Percentiles rank a stretch among this genome's conserved stretches.
Conservation (phyloP, 2,113 vertebrate species). For the Lynx canadensis region DNA sequence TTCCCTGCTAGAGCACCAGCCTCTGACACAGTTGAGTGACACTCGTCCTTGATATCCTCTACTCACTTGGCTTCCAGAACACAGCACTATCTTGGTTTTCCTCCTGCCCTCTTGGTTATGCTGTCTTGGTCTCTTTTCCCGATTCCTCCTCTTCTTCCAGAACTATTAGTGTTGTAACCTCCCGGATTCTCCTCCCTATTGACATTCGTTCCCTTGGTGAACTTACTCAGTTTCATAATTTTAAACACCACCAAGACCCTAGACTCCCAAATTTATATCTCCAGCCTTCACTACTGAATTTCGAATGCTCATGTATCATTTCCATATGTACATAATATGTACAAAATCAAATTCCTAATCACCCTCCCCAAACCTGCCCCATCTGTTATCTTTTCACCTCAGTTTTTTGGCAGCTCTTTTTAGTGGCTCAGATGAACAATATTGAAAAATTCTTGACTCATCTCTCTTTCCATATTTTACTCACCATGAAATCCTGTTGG, state of each 20-base stretch:
- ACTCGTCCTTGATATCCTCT: neutral
- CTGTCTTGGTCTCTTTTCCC: neutral
- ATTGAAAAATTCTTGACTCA: slow-evolving; percentile 27
- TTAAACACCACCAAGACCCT: neutral
- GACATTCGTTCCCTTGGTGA: neutral
- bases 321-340: neutral
- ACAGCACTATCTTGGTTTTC: neutral
- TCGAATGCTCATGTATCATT: neutral
- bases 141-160: neutral
- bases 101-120: neutral
- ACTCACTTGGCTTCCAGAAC: neutral
- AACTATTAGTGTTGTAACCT: neutral
- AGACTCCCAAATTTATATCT: neutral
- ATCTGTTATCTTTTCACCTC: neutral
- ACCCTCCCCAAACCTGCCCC: neutral
- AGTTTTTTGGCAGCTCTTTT: neutral
- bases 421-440: neutral
- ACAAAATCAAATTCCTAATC: neutral
- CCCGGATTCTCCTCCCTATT: neutral
- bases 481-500: slow-evolving; percentile 23
- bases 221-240: neutral
- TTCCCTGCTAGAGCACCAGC: neutral
- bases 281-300: neutral
- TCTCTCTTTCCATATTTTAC: neutral
- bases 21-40: no score